Evolutionary conservation across 2,113 vertebrate genomes (phyloP).

Genomic region (Mustela lutreola): DNA sequence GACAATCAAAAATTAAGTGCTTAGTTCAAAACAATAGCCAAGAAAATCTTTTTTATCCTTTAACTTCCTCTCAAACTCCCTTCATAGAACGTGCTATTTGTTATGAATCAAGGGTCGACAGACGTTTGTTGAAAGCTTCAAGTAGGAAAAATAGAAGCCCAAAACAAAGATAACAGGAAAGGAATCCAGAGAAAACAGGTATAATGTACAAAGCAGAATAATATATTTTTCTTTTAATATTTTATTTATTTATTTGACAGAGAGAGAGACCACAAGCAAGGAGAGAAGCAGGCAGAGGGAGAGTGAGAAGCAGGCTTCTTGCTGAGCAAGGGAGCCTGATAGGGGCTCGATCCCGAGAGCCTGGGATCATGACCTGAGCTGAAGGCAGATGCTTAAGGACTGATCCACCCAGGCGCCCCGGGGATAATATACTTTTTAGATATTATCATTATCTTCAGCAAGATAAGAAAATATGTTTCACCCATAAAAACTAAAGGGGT

Average conservation of each 20-base stretch:
- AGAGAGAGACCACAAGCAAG: too few relatives aligned
- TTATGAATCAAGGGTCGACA: not conserved
- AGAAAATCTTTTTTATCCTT: not conserved
- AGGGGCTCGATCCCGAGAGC: too few relatives aligned
- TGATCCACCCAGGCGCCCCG: too few relatives aligned
- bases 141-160: not conserved
- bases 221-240: not conserved
- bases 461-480: not conserved
- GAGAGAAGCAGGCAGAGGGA: too few relatives aligned
- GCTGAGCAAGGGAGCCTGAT: too few relatives aligned
- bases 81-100: not conserved
- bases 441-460: not conserved
- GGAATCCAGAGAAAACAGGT: not conserved
- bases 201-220: not conserved
- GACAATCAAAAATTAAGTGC: not conserved
- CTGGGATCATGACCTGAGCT: too few relatives aligned
- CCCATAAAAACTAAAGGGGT: not conserved
- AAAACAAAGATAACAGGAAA: not conserved
- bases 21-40: constrained; percentile 3
- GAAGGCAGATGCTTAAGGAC: too few relatives aligned
- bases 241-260: too few relatives aligned
- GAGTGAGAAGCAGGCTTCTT: too few relatives aligned
- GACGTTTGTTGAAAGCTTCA: not conserved
- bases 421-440: not conserved
- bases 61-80: not conserved